Evolutionary conservation across 2,797 vertebrate genomes (phyloP), one percentile per base, ranked within the genome.

Genomic region (Semaprochilodus insignis): DNA sequence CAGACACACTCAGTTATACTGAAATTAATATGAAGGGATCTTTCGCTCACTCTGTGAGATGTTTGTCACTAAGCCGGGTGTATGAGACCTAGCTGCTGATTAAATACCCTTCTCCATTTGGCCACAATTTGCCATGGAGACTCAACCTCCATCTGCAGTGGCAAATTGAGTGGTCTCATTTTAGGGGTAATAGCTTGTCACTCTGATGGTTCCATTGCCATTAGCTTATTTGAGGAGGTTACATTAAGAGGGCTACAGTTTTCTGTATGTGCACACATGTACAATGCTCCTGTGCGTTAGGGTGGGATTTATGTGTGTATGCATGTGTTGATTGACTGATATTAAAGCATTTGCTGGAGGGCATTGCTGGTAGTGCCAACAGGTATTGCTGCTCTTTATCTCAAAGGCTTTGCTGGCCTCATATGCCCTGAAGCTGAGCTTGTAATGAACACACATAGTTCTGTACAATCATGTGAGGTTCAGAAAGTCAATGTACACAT

Each of bases 1-100:
- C 82, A 86, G 81, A 88, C 76, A 83, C 63, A 77, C 77, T 88
- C 81, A 72, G 73, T 85, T 62, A 79, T 44, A 77, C 81, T 79
- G 78, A 88, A 87, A 88, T 88, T 55, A 83, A 86, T 84, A 81
- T 78, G 77, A 82, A 74, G 81, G 66, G 70, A 81, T 85, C 92
- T 77, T 85, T 96, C 82, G 87, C 88, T 74, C 93, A 69, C 78
- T 48, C 71, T 82, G 55, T 27, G 70, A 87, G 84, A 88, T 88
- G 87, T 84, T 88, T 87, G 83, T 85, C 87, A 84, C 74, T 83
- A 76, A 77, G 74, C 80, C 23, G 48, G 81, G 81, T 21, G 67
- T 77, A 86, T 88, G 84, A 84, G 79, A 67, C 71, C 74, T 74
- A 75, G 79, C 59, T 52, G 72, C 55, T 86, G 86, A 83, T 89